Evolutionary conservation across 2,888 invertebrate species (phyloP).

Genomic region (Serripes groenlandicus): DNA sequence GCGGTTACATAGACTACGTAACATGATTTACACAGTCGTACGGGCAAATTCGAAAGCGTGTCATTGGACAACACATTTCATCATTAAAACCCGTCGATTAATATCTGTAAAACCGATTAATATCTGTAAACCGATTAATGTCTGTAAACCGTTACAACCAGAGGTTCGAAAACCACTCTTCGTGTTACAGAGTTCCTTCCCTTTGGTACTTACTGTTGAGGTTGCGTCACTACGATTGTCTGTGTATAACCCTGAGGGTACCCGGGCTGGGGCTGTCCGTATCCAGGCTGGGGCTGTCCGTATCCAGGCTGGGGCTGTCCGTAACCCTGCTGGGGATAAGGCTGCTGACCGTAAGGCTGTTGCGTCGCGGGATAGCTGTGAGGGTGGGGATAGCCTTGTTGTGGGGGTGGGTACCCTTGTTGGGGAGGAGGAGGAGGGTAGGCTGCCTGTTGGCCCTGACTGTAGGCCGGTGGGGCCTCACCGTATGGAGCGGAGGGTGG

Average conservation of each 20-base stretch:
- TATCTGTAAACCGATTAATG: not conserved
- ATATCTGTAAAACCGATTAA: not conserved
- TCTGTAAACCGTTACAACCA: not conserved
- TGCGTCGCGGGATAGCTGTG: slow-evolving; percentile 29
- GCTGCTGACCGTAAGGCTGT: slow-evolving; percentile 16
- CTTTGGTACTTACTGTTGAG: slow-evolving; percentile 26
- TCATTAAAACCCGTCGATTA: not conserved
- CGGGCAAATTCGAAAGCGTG: not conserved
- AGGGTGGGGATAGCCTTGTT: slow-evolving; percentile 52
- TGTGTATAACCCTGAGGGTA: slow-evolving; percentile 34
- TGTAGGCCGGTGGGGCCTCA: slow-evolving; percentile 57
- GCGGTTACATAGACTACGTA: no score
- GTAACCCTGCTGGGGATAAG: slow-evolving; percentile 12
- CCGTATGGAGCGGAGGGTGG: slow-evolving; percentile 50
- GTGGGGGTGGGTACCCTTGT: slow-evolving; percentile 42
- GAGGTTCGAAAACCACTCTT: not conserved
- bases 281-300: slow-evolving; percentile 20
- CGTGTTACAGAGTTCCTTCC: not conserved
- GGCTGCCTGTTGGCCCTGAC: slow-evolving; percentile 13
- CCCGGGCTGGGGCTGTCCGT: slow-evolving; percentile 22
- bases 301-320: slow-evolving; percentile 19
- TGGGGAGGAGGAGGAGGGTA: slow-evolving; percentile 31
- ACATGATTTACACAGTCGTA: not conserved
- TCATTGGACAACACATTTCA: not conserved
- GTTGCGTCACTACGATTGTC: slow-evolving; percentile 38